phyloP scores from a whole-genome alignment of 2,113 vertebrate genomes.

The Marmota monax region DNA sequence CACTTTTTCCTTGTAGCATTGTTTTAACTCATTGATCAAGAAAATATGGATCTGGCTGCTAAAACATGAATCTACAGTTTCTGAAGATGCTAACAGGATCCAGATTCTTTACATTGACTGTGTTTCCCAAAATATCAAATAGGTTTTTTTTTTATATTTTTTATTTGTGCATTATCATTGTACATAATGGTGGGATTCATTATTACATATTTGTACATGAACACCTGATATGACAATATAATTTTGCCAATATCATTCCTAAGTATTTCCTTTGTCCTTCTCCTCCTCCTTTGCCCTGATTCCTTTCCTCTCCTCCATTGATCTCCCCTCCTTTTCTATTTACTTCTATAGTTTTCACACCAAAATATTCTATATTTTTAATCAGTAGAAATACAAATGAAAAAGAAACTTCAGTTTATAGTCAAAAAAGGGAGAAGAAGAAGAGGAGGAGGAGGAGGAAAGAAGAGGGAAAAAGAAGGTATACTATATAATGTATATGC shows the following conservation, averaged over 20 bases:
- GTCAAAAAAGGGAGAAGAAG: background rate
- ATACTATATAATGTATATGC: background rate
- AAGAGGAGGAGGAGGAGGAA: background rate
- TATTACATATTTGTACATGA: no score
- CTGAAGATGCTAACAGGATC: background rate
- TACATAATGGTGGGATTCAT: no score
- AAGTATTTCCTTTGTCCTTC: no score
- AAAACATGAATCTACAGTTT: background rate
- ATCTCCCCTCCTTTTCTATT: no score
- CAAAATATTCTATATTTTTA: background rate
- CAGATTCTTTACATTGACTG: background rate
- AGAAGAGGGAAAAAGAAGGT: background rate
- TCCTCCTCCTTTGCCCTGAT: no score
- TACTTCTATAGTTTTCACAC: no score
- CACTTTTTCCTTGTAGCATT: no score
- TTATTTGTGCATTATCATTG: no score
- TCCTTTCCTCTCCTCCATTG: no score
- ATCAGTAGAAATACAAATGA: background rate
- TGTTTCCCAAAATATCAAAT: background rate
- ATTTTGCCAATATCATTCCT: no score
- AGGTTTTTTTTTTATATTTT: no score
- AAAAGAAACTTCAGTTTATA: background rate
- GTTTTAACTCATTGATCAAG: background rate
- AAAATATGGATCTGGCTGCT: background rate
- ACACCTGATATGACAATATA: no score